Conservation (phyloP, 53 echinoderm and acorn worm species). For the Paracentrotus lividus region DNA sequence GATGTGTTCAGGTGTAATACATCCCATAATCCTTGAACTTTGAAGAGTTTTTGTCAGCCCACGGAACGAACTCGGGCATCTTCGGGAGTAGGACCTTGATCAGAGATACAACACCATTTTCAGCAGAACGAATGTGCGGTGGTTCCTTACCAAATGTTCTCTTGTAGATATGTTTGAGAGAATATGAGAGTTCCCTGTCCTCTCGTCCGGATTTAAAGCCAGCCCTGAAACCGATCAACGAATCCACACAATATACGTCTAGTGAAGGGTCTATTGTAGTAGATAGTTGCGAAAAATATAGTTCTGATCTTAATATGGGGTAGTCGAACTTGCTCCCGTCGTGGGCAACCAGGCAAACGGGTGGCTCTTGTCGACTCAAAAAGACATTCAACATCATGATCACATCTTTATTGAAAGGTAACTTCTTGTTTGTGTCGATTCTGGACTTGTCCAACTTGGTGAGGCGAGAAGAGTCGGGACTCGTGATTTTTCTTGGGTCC, state of each 20-base stretch:
- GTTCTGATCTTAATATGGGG: constrained; percentile 68
- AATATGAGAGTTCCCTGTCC: not conserved
- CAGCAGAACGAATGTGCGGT: constrained; percentile 30
- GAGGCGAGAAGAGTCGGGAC: constrained; percentile 67
- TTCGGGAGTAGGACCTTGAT: constrained; percentile 37
- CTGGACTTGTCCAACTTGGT: constrained; percentile 81
- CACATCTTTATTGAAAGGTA: constrained; percentile 72
- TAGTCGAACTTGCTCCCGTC: constrained; percentile 82
- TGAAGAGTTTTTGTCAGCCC: constrained; percentile 42
- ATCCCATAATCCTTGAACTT: constrained; percentile 1
- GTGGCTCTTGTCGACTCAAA: constrained; percentile 73
- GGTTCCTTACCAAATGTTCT: constrained; percentile 48
- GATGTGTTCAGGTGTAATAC: constrained; percentile 1
- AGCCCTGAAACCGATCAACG: constrained; percentile 25
- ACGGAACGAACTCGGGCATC: constrained; percentile 28
- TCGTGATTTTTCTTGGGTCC: constrained; percentile 80
- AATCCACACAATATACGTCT: constrained; percentile 27
- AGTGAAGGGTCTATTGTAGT: not conserved
- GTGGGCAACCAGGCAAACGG: constrained; percentile 84
- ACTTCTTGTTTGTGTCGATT: constrained; percentile 70
- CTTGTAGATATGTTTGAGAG: constrained; percentile 63
- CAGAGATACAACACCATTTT: constrained; percentile 38
- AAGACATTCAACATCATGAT: constrained; percentile 73
- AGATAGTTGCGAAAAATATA: constrained; percentile 16
- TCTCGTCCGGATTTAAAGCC: not conserved